Percentiles rank a stretch among this genome's conserved stretches.
Conservation (phyloP, 2,888 invertebrate species). For the Plebejus anna region DNA sequence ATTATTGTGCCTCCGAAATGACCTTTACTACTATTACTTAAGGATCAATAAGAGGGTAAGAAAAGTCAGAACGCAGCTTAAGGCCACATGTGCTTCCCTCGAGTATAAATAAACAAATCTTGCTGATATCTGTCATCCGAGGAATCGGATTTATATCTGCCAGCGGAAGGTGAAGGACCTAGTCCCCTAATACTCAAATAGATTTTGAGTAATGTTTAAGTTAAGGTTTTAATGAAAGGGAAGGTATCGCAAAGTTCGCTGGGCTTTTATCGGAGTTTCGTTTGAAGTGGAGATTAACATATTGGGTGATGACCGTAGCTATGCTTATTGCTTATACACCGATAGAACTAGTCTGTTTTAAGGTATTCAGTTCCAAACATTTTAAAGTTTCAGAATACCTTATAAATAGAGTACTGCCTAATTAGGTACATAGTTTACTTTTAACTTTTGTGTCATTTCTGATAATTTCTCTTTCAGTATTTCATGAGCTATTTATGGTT, state of each 20-base stretch:
- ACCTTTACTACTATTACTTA: not conserved
- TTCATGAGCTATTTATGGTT: too few relatives aligned
- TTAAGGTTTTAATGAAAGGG: conserved; percentile 27
- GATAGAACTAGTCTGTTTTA: not conserved
- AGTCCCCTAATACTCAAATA: conserved; percentile 51
- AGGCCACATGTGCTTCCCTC: conserved; percentile 68
- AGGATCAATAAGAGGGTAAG: not conserved
- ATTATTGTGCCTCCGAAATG: not conserved
- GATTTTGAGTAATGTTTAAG: conserved; percentile 43
- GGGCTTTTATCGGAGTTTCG: not conserved
- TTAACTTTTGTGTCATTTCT: too few relatives aligned
- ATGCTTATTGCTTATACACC: not conserved
- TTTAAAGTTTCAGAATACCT: too few relatives aligned
- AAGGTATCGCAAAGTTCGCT: not conserved
- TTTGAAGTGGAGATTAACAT: not conserved
- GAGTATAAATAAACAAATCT: conserved; percentile 77
- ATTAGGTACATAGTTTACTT: too few relatives aligned
- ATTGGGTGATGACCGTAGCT: not conserved
- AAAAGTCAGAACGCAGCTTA: conserved; percentile 42
- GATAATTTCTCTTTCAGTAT: too few relatives aligned
- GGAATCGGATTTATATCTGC: conserved; percentile 77
- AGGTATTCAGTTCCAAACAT: too few relatives aligned
- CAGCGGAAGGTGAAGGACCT: conserved; percentile 73
- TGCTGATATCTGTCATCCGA: conserved; percentile 78
- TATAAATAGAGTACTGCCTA: too few relatives aligned